phyloP scores from a whole-genome alignment of 2,113 vertebrate genomes.

The Pontoporia blainvillei region DNA sequence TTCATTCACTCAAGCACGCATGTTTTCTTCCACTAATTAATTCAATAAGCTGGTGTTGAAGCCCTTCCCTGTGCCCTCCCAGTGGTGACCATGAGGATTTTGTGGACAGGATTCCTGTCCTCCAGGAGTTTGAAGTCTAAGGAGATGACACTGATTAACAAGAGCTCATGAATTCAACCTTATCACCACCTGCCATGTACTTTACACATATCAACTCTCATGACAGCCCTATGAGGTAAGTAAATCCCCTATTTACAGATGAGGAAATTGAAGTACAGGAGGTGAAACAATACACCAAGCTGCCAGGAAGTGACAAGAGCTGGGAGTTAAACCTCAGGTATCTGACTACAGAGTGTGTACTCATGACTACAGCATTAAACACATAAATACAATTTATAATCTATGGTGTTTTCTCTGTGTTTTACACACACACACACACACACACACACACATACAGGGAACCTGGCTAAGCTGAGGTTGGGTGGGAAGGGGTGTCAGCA shows the following conservation, averaged over 20 bases:
- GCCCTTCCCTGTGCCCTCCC: background rate
- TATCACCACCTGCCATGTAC: background rate
- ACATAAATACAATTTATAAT: background rate
- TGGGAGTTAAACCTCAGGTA: background rate
- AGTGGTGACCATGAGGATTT: background rate
- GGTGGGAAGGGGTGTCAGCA: background rate
- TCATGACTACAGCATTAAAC: background rate
- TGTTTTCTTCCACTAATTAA: background rate
- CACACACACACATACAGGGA: background rate
- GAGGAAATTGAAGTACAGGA: background rate
- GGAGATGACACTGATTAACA: background rate
- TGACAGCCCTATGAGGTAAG: background rate
- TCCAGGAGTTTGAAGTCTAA: background rate
- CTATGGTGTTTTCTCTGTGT: background rate
- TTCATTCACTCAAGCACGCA: background rate
- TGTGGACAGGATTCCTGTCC: background rate
- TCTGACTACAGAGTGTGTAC: background rate
- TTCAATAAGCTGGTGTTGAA: background rate
- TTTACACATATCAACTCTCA: background rate
- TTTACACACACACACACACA: background rate
- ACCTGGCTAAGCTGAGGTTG: background rate
- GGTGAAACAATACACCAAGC: background rate
- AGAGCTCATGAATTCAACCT: background rate
- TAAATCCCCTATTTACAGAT: background rate
- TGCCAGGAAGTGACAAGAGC: background rate